These are phyloP conservation scores for Cheilosia pagana DNA, from an alignment of 2,888 invertebrate species.

Conservation along the genomic window DNA sequence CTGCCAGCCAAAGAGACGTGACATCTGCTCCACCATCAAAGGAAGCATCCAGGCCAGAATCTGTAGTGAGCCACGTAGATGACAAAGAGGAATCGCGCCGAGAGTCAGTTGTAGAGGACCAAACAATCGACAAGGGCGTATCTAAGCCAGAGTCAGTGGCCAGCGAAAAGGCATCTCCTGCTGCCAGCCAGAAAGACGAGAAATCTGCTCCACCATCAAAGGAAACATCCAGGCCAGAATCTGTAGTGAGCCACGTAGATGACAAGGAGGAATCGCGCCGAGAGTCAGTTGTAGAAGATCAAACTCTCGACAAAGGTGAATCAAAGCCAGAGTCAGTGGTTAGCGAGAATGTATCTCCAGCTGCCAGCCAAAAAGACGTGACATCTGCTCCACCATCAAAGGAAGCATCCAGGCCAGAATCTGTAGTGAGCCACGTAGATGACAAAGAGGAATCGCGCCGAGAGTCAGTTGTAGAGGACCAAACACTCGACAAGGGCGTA, in stretches of 20 bases:
- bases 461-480: slow-evolving; percentile 43
- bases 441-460: slow-evolving; percentile 45
- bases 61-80: slow-evolving; percentile 28
- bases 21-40: slow-evolving; percentile 59
- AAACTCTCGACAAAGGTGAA: not conserved
- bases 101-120: too few relatives aligned
- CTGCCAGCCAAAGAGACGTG: slow-evolving; percentile 45
- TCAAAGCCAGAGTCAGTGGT: not conserved
- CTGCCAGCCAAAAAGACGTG: slow-evolving; percentile 68
- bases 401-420: slow-evolving; percentile 80
- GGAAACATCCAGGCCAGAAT: slow-evolving; percentile 75
- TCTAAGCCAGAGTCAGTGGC: not conserved
- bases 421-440: slow-evolving; percentile 71
- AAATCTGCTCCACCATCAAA: slow-evolving; percentile 68
- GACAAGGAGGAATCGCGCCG: slow-evolving; percentile 7
- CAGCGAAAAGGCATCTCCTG: not conserved
- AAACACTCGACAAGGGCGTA: slow-evolving; percentile 14
- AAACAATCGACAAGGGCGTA: too few relatives aligned
- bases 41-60: slow-evolving; percentile 71
- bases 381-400: slow-evolving; percentile 57
- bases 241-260: slow-evolving; percentile 50
- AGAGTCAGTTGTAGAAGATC: slow-evolving; percentile 56
- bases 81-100: too few relatives aligned
- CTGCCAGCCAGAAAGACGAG: slow-evolving; percentile 68
- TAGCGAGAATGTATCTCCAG: slow-evolving; percentile 5